These are phyloP conservation scores for Bufo bufo DNA, from an alignment of 2,113 vertebrate genomes.

Conservation along the genomic window DNA sequence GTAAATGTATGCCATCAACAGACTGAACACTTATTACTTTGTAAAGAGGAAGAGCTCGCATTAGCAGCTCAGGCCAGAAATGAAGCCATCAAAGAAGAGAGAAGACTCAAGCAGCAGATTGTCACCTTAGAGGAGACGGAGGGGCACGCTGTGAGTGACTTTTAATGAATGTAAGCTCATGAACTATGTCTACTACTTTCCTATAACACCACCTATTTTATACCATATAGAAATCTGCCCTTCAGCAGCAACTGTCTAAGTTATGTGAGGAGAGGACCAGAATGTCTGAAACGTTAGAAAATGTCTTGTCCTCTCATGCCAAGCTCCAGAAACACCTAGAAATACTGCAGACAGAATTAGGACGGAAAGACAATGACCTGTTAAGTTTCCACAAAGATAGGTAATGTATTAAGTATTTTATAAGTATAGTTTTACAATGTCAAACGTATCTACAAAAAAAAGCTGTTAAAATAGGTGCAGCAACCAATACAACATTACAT, in stretches of 20 bases:
- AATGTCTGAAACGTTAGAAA: slow-evolving; percentile 67
- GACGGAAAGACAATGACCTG: slow-evolving; percentile 67
- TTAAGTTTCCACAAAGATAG: slow-evolving; percentile 69
- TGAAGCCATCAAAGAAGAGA: slow-evolving; percentile 64
- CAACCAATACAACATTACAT: background rate
- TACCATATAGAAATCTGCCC: slow-evolving; percentile 64
- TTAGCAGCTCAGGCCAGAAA: slow-evolving; percentile 59
- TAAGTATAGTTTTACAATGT: background rate
- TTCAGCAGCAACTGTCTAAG: slow-evolving; percentile 66
- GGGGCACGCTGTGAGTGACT: slow-evolving; percentile 61
- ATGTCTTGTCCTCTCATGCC: slow-evolving; percentile 66
- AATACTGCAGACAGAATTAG: slow-evolving; percentile 68
- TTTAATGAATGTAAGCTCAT: background rate
- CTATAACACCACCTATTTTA: background rate
- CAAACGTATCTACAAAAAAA: background rate
- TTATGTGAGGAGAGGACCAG: slow-evolving; percentile 66
- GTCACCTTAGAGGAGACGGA: slow-evolving; percentile 64
- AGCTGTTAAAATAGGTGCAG: background rate
- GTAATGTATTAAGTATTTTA: slow-evolving; percentile 57
- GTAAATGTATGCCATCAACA: slow-evolving; percentile 48
- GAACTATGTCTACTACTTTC: background rate
- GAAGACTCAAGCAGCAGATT: slow-evolving; percentile 65
- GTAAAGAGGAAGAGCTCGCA: slow-evolving; percentile 66
- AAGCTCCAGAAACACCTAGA: slow-evolving; percentile 70
- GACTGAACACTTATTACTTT: slow-evolving; percentile 65